Conservation (phyloP, 2,888 invertebrate genomes). For the Pogonocherus hispidulus region DNA sequence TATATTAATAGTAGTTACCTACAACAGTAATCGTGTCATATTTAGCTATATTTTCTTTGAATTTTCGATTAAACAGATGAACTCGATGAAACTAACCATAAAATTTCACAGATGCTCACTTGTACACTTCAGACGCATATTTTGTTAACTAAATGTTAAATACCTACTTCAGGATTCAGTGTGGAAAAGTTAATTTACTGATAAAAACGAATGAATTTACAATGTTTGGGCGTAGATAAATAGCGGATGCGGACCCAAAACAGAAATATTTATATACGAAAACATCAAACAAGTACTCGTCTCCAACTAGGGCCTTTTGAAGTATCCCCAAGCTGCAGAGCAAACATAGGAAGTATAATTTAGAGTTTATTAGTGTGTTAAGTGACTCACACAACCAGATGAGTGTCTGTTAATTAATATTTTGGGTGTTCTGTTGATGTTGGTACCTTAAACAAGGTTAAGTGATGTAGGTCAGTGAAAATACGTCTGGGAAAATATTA, state of each 20-base stretch:
- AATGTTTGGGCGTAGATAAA: slow-evolving; percentile 9
- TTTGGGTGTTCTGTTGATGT: neutral
- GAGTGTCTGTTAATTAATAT: slow-evolving; percentile 11
- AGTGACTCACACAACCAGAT: slow-evolving; percentile 4
- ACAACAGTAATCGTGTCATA: too few relatives aligned
- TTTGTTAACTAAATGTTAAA: too few relatives aligned
- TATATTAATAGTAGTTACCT: too few relatives aligned
- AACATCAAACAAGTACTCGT: slow-evolving; percentile 4
- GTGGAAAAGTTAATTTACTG: neutral
- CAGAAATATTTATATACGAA: neutral
- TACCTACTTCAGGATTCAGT: too few relatives aligned
- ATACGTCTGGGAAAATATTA: neutral
- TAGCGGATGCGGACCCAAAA: slow-evolving; percentile 10
- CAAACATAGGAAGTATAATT: neutral
- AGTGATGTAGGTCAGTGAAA: slow-evolving; percentile 8
- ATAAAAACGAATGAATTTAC: slow-evolving; percentile 22
- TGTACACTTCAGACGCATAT: too few relatives aligned
- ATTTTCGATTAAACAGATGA: too few relatives aligned
- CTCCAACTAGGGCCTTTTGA: neutral
- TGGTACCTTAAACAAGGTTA: slow-evolving; percentile 5
- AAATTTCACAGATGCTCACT: too few relatives aligned
- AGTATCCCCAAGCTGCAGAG: neutral
- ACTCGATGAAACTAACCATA: too few relatives aligned
- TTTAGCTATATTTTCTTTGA: too few relatives aligned
- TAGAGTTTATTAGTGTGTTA: neutral